Percentiles rank a stretch among this genome's conserved stretches.
These are phyloP conservation scores for Elegia similella DNA, from an alignment of 2,888 invertebrate species.

Conservation along the genomic window DNA sequence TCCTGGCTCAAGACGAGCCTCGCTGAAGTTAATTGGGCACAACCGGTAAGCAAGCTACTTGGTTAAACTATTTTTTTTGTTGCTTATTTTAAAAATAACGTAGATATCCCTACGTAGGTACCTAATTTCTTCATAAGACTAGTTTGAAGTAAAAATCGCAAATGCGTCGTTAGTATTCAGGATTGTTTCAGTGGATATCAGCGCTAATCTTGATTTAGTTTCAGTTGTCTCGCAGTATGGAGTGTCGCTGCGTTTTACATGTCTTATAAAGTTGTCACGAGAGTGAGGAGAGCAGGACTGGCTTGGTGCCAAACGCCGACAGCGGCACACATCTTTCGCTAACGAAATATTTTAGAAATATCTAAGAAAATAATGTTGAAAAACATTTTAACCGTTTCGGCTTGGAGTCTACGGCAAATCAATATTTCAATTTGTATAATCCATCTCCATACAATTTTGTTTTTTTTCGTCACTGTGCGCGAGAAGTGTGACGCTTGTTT, in stretches of 20 bases:
- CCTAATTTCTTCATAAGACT: constrained; percentile 21
- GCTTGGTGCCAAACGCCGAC: constrained; percentile 69
- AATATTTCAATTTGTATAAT: background rate
- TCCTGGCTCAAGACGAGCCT: constrained; percentile 26
- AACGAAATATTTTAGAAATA: constrained; percentile 70
- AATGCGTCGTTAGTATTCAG: background rate
- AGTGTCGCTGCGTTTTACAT: constrained; percentile 51
- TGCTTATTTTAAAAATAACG: constrained; percentile 30
- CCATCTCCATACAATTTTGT: background rate
- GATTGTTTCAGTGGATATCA: background rate
- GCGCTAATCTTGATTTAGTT: background rate
- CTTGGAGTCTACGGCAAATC: background rate
- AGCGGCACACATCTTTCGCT: constrained; percentile 65
- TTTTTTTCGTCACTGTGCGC: background rate
- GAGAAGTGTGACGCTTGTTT: too few relatives aligned
- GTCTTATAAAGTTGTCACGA: constrained; percentile 63
- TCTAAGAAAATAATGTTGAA: constrained; percentile 38
- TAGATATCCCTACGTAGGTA: constrained; percentile 27
- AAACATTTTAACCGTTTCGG: constrained; percentile 7
- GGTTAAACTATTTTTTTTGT: constrained; percentile 13
- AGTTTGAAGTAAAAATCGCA: background rate
- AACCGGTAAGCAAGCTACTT: constrained; percentile 29
- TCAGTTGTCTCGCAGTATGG: constrained; percentile 35
- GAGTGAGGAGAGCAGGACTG: constrained; percentile 72
- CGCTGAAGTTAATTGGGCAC: constrained; percentile 28